phyloP scores from a whole-genome alignment of 2,888 invertebrate genomes.

The Stratiomys singularior region DNA sequence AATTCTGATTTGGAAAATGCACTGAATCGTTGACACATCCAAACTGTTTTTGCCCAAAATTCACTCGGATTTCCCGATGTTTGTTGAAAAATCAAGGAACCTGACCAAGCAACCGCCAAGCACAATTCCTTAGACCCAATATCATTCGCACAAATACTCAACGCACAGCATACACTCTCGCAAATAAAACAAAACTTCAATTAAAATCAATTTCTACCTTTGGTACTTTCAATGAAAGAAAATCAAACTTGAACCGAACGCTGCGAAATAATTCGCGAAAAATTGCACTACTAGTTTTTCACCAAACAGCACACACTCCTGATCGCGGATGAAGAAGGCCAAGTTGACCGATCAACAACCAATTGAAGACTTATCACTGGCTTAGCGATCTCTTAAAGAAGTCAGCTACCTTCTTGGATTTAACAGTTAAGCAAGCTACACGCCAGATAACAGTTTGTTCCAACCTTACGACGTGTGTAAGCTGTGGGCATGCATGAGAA shows the following conservation, averaged over 20 bases:
- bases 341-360: constrained; percentile 46
- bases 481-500: constrained; percentile 28
- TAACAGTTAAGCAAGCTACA: constrained; percentile 42
- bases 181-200: neutral
- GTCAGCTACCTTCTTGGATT: constrained; percentile 46
- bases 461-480: constrained; percentile 12
- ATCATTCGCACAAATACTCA: neutral
- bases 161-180: constrained; percentile 3
- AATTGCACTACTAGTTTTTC: constrained; percentile 9
- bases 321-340: constrained; percentile 39
- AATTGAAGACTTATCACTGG: constrained; percentile 45
- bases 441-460: constrained; percentile 40
- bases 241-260: neutral
- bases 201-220: neutral
- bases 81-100: no score
- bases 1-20: no score
- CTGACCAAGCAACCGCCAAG: no score
- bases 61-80: no score
- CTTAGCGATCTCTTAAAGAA: constrained; percentile 43
- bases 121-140: neutral
- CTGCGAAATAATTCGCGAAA: constrained; percentile 9
- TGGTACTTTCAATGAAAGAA: neutral
- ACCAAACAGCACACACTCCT: constrained; percentile 11
- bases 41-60: no score
- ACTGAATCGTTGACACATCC: no score